Evolutionary conservation across 2,113 vertebrate species (phyloP).

Genomic region (Dicrurus megarhynchus): DNA sequence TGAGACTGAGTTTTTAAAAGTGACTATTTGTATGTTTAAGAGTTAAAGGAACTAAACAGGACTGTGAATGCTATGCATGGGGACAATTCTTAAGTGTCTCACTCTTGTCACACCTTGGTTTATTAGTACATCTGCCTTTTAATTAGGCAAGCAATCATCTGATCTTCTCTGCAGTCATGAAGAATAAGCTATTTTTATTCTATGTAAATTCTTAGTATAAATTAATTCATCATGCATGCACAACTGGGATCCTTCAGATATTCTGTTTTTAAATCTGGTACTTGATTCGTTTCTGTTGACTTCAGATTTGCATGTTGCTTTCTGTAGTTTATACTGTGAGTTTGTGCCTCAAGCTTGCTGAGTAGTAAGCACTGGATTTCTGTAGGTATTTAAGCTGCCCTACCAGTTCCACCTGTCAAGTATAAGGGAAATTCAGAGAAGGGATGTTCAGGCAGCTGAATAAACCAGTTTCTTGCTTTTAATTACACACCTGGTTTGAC

Average conservation of each 20-base stretch:
- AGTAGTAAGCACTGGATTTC: not conserved
- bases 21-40: not conserved
- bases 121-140: conserved; percentile 42
- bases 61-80: not conserved
- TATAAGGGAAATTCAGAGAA: not conserved
- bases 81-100: not conserved
- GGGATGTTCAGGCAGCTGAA: not conserved
- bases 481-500: not conserved
- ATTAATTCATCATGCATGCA: conserved; percentile 3
- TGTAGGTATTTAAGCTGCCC: not conserved
- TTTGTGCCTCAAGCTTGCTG: not conserved
- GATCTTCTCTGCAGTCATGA: not conserved
- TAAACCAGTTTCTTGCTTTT: conserved; percentile 15
- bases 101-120: conserved; percentile 19
- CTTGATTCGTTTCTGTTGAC: not conserved
- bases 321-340: not conserved
- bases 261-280: not conserved
- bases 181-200: conserved; percentile 39
- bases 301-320: not conserved
- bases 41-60: not conserved
- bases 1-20: not conserved
- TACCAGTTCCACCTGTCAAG: conserved; percentile 33
- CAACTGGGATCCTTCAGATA: not conserved
- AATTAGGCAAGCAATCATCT: conserved; percentile 33
- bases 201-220: conserved; percentile 14